Evolutionary conservation across 2,888 invertebrate species (phyloP), one percentile per base, ranked within the genome.

Genomic region (Tenthredo livida): DNA sequence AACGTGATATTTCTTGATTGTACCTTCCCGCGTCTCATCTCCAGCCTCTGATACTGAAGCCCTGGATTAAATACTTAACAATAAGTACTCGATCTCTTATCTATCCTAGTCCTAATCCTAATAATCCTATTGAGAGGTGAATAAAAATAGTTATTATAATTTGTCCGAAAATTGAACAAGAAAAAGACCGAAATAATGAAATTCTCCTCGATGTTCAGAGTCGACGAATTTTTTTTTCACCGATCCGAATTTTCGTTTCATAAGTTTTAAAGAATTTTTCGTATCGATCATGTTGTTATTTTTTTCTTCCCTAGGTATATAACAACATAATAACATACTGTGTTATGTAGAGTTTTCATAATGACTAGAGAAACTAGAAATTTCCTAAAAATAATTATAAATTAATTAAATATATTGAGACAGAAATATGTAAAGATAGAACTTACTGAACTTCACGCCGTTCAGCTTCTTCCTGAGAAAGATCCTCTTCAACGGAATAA

Each of bases 401-500:
- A 47, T 47, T n/a, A n/a, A n/a, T 47, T 15, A 15, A 15, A 47
- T 47, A 12, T 15, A 47, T 15, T 47, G 47, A 47, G 47, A 9
- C 2, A 43, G 2, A 12, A 10, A 43, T 33, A 43, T 2, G 10
- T 47, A 72, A 37, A 25, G n/a, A 78, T 29, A 86, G 47, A 86
- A 95, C 95, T 95, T 95, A 99, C 98, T 97, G 97, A 93, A 98
- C 97, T 96, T 99, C 99, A 88, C 97, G 96, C 93, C 98, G 97
- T 93, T 97, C 97, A 0, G 99, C 99, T 93, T 99, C 97, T 92
- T 98, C 98, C 91, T 98, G 97, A 25, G 97, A 96, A 89, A 98
- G 94, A 93, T 99, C 99, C 92, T 99, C 98, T 94, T 99, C 99
- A 0, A 99, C 99, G 86, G 99, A 99, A 94, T 99, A 99, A 94